phyloP scores from a whole-genome alignment of 2,797 vertebrate genomes.

The Enteromius radiatus region DNA sequence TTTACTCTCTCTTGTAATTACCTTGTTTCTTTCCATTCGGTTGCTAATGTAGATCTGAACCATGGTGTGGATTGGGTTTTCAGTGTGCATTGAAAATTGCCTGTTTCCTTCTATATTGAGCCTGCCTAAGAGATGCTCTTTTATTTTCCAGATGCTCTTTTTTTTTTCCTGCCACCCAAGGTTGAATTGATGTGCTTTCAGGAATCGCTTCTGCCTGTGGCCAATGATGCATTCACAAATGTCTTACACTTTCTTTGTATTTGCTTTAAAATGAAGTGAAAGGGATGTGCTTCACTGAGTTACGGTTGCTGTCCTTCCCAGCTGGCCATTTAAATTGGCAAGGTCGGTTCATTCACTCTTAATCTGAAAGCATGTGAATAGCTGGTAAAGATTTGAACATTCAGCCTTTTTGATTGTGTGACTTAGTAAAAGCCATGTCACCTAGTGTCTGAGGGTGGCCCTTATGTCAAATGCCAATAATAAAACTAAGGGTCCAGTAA shows the following conservation, averaged over 20 bases:
- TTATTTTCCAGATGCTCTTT: slow-evolving; percentile 57
- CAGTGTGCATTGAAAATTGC: neutral
- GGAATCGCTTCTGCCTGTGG: slow-evolving; percentile 44
- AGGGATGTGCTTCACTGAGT: slow-evolving; percentile 27
- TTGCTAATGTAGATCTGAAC: slow-evolving; percentile 13
- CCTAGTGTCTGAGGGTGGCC: slow-evolving; percentile 18
- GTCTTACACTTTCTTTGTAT: slow-evolving; percentile 62
- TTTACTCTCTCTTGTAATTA: slow-evolving; percentile 17
- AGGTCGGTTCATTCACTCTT: slow-evolving; percentile 23
- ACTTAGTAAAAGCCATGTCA: slow-evolving; percentile 14
- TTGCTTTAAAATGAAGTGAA: slow-evolving; percentile 57
- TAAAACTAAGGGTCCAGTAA: slow-evolving; percentile 16
- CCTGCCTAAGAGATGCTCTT: slow-evolving; percentile 57
- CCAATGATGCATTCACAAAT: slow-evolving; percentile 60
- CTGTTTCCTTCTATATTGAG: neutral
- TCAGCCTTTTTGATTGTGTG: slow-evolving; percentile 19
- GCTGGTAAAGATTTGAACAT: slow-evolving; percentile 23
- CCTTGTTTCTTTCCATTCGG: slow-evolving; percentile 6
- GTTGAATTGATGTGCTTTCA: slow-evolving; percentile 52
- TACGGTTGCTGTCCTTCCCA: slow-evolving; percentile 5
- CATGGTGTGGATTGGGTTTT: neutral
- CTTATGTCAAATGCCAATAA: neutral
- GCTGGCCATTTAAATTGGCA: slow-evolving; percentile 23
- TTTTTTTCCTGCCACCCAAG: slow-evolving; percentile 53
- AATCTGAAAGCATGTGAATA: slow-evolving; percentile 24